Base-by-base conservation (phyloP, 2,113 vertebrate species). In the Aix galericulata region DNA sequence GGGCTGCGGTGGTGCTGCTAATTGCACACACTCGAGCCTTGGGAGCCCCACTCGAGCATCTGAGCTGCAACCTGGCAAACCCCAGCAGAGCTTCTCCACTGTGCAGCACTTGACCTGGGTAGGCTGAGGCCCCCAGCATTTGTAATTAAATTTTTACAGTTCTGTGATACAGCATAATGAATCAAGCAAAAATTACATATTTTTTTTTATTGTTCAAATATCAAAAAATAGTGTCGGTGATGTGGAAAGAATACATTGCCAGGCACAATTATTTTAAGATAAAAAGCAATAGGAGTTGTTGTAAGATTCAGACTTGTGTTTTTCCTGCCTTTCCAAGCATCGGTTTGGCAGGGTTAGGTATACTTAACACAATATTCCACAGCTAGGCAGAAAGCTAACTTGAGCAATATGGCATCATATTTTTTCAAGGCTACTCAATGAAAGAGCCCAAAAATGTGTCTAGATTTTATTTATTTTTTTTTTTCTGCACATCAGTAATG, bases 401-500 rank as follows among this genome's bases (percentile, higher is more conserved):
- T 90, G 60, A 56, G 58, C 44, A 76, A 38, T 66, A 79, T 18
- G 53, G 26, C 58, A 72, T 64, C 34, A 3, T 16, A n/a, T 78
- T 75, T 97, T 93, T 93, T 94, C 71, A 95, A 82, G 55, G 42
- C 46, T 55, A 38, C 66, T 53, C 87, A 79, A 76, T 42, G 40
- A 76, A 94, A 85, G 62, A 93, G 48, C 80, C 46, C 32, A 68
- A 73, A 92, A 89, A 22, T 21, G 11, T 60, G n/a, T 23, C 68
- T 63, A 79, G 25, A 21, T 75, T 80, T 82, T 56, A n/a, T n/a
- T n/a, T n/a, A n/a, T n/a, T n/a, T 62, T 42, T 73, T 79, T 82
- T 56, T 66, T 36, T 69, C 46, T 66, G 53, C 50, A 79, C 84
- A 52, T 90, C 74, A 91, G 67, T 85, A 92, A 95, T 42, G 67